Evolutionary conservation across 2,888 invertebrate species (phyloP), one percentile per base, ranked within the genome.

Genomic region (Lasius platythorax): DNA sequence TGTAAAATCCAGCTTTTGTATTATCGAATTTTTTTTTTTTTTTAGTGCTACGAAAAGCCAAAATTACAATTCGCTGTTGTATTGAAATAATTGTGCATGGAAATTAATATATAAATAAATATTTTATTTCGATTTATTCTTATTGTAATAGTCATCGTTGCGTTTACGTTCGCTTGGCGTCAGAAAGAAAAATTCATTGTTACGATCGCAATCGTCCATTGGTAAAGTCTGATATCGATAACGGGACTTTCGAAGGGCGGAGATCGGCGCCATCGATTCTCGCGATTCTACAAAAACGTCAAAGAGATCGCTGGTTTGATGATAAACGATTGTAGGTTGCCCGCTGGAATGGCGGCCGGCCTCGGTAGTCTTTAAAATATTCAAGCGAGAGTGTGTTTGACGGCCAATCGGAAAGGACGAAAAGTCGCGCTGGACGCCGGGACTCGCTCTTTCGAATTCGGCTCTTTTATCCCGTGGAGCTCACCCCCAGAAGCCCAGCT

Each of bases 311-410:
- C 30, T 82, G 81, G 85, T 81, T 85, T 83, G 87, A 90, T 85
- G 88, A 88, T 83, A 88, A 86, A 88, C 76, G 84, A 68, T 70
- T 70, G 82, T 58, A 79, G 82, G 79, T 63, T 64, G 78, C 46
- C 66, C 72, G 81, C 15, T 64, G 66, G 68, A 53, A 74, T 37
- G 75, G 85, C 53, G 81, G 63, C 79, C 53, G 43, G 73, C 46
- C 63, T 40, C 72, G 28, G 23, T 72, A 64, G 56, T 85, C 64
- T 75, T 87, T 91, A 88, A 91, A 91, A 91, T 90, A 91, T 91
- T 91, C 91, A 91, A 87, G 66, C 83, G 72, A 70, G 58, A 58
- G 85, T 88, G 87, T 84, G 89, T 90, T 91, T 84, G 91, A 88
- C 90, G 87, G 84, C 53, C 73, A 81, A 68, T 74, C 88, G 85